Base-by-base conservation (phyloP, 2,888 invertebrate genomes). In the Dendrolimus pini region DNA sequence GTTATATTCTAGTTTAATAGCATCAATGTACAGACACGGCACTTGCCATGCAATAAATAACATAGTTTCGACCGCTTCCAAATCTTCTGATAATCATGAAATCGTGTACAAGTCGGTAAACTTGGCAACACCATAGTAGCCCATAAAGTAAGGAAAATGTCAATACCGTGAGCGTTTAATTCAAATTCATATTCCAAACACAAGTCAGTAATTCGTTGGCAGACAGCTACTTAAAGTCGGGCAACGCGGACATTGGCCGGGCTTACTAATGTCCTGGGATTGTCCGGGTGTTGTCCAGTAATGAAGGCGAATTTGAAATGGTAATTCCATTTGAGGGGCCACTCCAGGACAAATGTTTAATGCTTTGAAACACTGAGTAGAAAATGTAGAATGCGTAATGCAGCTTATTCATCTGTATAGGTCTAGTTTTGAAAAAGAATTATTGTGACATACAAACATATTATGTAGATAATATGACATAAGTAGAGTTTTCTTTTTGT, bases 111-210 rank as follows among this genome's bases (percentile, higher is more conserved):
- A 30, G 1, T 30, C 10, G 0, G 12, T 47, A 9, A 10, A 47
- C 9, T 10, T 47, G 47, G 47, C 47, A 47, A 47, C 12, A 47
- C 47, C 12, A 47, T 7, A 47, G 9, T 47, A 47, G 9, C 9
- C 12, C 12, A 47, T 47, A 12, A 47, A 47, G 12, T 47, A 10
- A 12, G 9, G 47, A 12, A 47, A 47, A 47, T 47, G 47, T 47
- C 47, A 47, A 47, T 47, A 47, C 58, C 54, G 13, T 47, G 41
- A 53, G 57, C 64, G 58, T 66, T 65, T 66, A 66, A 66, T 66
- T 64, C 65, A 65, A 65, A 65, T 65, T 64, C 47, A 55, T 57
- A 6, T 14, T 56, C 55, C 41, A 13, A 13, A 18, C 8, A 55
- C 7, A 47, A 12, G 14, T 42, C 14, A 9, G 14, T 47, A 47